Evolutionary conservation across 23 tunicate genomes (phyloP).

Genomic region (Trididemnum nubilum): DNA sequence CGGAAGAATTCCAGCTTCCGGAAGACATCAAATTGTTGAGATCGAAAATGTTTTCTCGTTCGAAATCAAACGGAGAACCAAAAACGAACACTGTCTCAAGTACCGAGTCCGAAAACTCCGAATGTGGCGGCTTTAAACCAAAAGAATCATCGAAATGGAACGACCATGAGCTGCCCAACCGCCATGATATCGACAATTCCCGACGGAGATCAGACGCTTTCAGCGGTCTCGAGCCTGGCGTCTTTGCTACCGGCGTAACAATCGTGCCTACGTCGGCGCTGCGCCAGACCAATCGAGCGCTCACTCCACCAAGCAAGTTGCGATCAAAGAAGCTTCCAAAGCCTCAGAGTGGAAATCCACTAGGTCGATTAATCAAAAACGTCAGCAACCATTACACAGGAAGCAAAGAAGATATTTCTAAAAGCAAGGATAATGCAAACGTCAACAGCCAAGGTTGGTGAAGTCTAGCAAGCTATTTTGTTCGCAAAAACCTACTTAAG

Average conservation of each 20-base stretch:
- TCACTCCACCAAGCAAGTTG: background rate
- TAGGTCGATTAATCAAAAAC: constrained; percentile 39
- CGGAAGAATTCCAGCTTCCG: constrained; percentile 23
- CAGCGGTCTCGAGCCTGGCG: background rate
- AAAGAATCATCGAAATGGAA: background rate
- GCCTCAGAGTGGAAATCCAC: constrained; percentile 14
- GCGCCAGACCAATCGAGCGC: no score
- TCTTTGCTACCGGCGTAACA: constrained; percentile 46
- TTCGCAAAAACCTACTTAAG: no score
- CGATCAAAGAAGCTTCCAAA: constrained; percentile 14
- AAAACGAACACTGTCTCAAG: background rate
- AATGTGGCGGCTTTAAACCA: background rate
- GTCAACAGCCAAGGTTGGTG: background rate
- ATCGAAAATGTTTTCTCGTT: constrained; percentile 10
- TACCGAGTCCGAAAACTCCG: background rate
- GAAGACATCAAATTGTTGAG: constrained; percentile 1
- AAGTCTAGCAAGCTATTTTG: no score
- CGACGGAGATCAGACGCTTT: no score
- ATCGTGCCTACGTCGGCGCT: constrained; percentile 40
- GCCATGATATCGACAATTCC: background rate
- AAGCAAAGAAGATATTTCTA: constrained; percentile 48
- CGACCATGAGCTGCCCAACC: background rate
- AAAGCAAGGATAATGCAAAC: background rate
- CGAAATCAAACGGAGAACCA: background rate
- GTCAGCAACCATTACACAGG: constrained; percentile 32